Evolutionary conservation across 1,140 invertebrate species (phyloP).

Genomic region (Sogatella furcifera): DNA sequence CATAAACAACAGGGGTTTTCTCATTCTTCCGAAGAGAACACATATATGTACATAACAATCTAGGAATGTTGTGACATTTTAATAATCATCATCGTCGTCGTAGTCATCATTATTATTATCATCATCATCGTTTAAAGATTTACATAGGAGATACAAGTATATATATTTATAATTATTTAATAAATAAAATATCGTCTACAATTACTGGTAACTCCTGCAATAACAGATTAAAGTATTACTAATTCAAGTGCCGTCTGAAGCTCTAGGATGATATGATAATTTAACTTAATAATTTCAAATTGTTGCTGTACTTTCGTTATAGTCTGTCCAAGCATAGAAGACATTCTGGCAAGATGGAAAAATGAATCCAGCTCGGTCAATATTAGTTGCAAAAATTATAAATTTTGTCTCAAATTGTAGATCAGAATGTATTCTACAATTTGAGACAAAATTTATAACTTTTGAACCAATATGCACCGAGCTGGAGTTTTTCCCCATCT

Average conservation of each 20-base stretch:
- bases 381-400: no score
- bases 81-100: conserved; percentile 3
- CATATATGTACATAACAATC: conserved; percentile 25
- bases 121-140: background rate
- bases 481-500: no score
- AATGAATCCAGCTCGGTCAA: no score
- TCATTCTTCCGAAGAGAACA: conserved; percentile 21
- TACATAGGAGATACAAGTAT: background rate
- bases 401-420: no score
- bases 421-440: no score
- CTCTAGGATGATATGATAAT: background rate
- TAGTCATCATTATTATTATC: background rate
- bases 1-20: background rate
- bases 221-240: conserved; percentile 18
- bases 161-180: conserved; percentile 22
- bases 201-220: conserved; percentile 22
- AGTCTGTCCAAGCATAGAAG: no score
- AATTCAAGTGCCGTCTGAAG: background rate
- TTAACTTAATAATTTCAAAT: background rate
- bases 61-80: conserved; percentile 24
- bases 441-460: no score
- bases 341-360: no score
- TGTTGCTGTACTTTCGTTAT: background rate
- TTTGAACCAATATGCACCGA: no score
- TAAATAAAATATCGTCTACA: conserved; percentile 23